A percentile compares a stretch with the other conserved stretches of the same genome.
phyloP scores from a whole-genome alignment of 2,888 invertebrate genomes.

The Lithosia quadra region DNA sequence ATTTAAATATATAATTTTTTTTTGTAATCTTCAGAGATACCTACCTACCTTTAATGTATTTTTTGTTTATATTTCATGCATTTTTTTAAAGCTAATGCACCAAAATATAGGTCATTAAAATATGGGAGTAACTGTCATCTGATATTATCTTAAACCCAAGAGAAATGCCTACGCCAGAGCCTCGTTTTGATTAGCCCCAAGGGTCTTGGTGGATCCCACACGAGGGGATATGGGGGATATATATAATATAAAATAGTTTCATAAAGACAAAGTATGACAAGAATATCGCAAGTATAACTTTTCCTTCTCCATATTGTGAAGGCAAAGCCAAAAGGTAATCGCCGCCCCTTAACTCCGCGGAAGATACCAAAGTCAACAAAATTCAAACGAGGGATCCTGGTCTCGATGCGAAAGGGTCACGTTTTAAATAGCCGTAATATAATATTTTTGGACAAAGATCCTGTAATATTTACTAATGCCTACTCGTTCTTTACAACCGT shows the following conservation, averaged over 20 bases:
- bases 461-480: conserved; percentile 4
- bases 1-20: too few species aligned
- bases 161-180: too few species aligned
- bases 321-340: conserved; percentile 8
- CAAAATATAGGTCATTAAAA: too few species aligned
- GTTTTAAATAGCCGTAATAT: conserved; percentile 6
- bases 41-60: too few species aligned
- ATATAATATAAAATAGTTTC: not conserved
- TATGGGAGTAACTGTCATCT: too few species aligned
- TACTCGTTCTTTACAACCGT: not conserved
- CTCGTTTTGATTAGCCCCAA: too few species aligned
- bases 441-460: not conserved
- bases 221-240: too few species aligned
- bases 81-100: too few species aligned
- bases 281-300: not conserved
- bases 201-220: not conserved
- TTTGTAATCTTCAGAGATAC: too few species aligned
- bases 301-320: not conserved
- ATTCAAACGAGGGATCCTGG: conserved; percentile 7
- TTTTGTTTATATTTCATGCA: too few species aligned
- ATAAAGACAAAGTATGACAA: conserved; percentile 6
- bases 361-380: conserved; percentile 10
- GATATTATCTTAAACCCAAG: too few species aligned
- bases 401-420: conserved; percentile 4
- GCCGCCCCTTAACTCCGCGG: not conserved